Percentiles rank a stretch among this genome's conserved stretches.
These are phyloP conservation scores for Drosophila atripex DNA, from an alignment of 2,888 invertebrate species.

Conservation along the genomic window DNA sequence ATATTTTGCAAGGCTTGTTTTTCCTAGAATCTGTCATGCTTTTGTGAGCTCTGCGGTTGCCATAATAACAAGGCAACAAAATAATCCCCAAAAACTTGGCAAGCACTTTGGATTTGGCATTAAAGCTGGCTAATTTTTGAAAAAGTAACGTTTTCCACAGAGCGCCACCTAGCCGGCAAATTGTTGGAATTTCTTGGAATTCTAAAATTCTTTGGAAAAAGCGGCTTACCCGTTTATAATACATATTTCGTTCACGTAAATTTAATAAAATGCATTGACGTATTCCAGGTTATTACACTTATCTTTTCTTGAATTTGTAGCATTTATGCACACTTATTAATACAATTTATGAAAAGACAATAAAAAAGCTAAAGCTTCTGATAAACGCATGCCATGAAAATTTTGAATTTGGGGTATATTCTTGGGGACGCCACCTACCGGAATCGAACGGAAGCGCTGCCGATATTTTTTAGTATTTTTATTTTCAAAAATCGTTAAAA, in stretches of 20 bases:
- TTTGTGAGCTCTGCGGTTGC: constrained; percentile 31
- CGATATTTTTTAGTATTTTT: too few relatives aligned
- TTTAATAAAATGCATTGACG: not conserved
- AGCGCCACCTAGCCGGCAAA: not conserved
- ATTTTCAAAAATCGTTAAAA: too few relatives aligned
- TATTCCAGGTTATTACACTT: not conserved
- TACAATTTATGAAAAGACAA: not conserved
- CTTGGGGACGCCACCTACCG: too few relatives aligned
- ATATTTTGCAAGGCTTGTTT: constrained; percentile 43
- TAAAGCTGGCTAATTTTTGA: too few relatives aligned
- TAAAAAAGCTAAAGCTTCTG: not conserved
- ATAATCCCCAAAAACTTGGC: constrained; percentile 2
- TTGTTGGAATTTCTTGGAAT: not conserved
- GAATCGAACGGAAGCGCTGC: too few relatives aligned
- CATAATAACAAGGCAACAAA: not conserved
- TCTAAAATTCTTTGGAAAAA: not conserved
- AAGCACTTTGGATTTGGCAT: too few relatives aligned
- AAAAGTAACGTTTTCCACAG: too few relatives aligned
- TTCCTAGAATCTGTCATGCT: constrained; percentile 16
- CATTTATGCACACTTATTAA: not conserved
- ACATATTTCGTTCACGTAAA: not conserved
- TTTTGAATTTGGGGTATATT: too few relatives aligned
- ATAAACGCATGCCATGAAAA: too few relatives aligned
- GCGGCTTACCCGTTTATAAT: not conserved
- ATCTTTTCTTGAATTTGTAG: not conserved